A percentile compares a stretch with the other conserved stretches of the same genome.
phyloP scores from a whole-genome alignment of 2,797 vertebrate genomes.

The Monodelphis domestica region DNA sequence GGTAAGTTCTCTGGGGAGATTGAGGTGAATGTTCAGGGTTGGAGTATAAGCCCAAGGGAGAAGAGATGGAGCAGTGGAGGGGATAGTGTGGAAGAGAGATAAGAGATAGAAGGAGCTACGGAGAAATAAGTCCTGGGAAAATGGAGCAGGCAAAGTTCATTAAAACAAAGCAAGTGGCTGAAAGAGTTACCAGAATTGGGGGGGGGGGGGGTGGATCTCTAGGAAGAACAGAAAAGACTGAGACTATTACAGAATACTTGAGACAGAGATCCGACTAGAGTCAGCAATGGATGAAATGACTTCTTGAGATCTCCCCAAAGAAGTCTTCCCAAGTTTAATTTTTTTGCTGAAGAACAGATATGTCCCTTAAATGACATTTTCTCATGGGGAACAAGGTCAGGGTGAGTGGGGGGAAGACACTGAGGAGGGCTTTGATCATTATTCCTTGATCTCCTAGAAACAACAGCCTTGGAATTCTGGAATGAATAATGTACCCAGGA shows the following conservation, averaged over 20 bases:
- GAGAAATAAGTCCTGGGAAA: neutral
- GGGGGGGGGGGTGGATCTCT: neutral
- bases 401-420: neutral
- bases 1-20: conserved; percentile 10
- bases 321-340: neutral
- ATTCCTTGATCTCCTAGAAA: conserved; percentile 27
- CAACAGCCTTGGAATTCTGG: conserved; percentile 6
- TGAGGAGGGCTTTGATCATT: neutral
- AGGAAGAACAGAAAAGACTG: neutral
- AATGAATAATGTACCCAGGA: neutral
- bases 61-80: neutral
- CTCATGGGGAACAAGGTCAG: neutral
- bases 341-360: neutral
- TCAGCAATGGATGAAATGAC: neutral
- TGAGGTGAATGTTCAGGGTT: neutral
- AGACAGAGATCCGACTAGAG: neutral
- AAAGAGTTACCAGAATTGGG: conserved; percentile 7
- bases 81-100: neutral
- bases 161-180: neutral
- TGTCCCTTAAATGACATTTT: neutral
- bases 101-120: neutral
- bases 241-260: neutral
- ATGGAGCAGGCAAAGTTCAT: conserved; percentile 8
- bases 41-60: neutral
- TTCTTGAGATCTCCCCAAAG: neutral